Conservation (phyloP, 2,113 vertebrate genomes). For the Pollimyrus isidori region DNA sequence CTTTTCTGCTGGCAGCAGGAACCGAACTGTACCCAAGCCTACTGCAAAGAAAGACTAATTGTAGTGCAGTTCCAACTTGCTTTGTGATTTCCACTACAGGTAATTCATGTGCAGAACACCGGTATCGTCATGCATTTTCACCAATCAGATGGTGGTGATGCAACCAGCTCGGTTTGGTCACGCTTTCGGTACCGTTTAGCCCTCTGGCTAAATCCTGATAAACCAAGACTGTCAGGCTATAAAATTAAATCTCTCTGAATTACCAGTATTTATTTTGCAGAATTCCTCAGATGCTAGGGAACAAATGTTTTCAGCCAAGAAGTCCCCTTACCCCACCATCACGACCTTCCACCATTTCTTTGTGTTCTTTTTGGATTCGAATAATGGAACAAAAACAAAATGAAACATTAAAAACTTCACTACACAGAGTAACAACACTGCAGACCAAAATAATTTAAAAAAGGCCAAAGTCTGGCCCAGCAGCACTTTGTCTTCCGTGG, state of each 20-base stretch:
- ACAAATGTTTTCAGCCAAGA: background rate
- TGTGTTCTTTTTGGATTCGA: background rate
- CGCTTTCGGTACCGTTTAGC: no score
- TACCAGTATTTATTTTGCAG: background rate
- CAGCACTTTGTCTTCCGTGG: background rate
- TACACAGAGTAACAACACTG: background rate
- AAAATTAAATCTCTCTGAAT: background rate
- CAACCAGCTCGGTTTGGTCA: no score
- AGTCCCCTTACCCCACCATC: background rate
- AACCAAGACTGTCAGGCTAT: background rate
- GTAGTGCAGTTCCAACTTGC: background rate
- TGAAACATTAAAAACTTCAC: background rate
- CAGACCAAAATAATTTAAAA: background rate
- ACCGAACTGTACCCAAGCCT: background rate
- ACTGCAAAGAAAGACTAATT: background rate
- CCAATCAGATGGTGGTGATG: no score
- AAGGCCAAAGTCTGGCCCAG: background rate
- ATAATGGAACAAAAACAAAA: background rate
- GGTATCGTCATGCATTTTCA: no score
- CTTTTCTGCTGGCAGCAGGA: background rate
- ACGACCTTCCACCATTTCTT: background rate
- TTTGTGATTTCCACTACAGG: no score
- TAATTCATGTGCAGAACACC: no score
- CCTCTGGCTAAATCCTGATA: background rate
- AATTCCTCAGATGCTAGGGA: slow-evolving; percentile 28